Base-by-base conservation (phyloP, 2,797 vertebrate genomes). In the Buceros bicornis region DNA sequence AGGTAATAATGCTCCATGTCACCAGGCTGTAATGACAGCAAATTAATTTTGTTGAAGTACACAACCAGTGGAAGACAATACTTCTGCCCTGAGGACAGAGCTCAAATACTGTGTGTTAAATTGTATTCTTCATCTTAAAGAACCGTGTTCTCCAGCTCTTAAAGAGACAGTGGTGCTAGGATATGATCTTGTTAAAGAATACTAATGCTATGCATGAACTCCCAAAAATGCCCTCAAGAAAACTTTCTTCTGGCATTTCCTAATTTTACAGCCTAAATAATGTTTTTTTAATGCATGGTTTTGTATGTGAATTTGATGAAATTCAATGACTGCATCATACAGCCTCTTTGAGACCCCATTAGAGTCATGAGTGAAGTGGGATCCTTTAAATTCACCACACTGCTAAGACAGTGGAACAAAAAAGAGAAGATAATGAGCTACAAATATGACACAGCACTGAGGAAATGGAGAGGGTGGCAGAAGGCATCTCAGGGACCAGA, bases 11-110 rank as follows among this genome's bases (percentile, higher is more conserved):
- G 16, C 60, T 95, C 51, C 74, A 31, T 33, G 67, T 64, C 87
- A 78, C 76, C 53, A 33, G 45, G 45, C 45, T 81, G 65, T 61
- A 92, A 87, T 61, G 82, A 86, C 69, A 87, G 90, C 45, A 93
- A 77, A 91, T 76, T 94, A 87, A 88, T 86, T 94, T 72, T 96
- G 72, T 83, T 83, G 29, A 96, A 91, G 66, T 50, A 77, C 16
- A 20, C 53, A 96, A 82, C n/a, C 18, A 82, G 57, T n/a, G 57
- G 45, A 95, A 86, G 47, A 89, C 31, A 82, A 56, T 56, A 89
- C 51, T 87, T 81, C n/a, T 73, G 60, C 86, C 81, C 56, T 89
- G 60, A 87, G 89, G 79, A 58, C 25, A 85, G 20, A 84, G 53
- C 67, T 89, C 60, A 89, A 89, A 89, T 53, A 77, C 53, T 17